phyloP scores from a whole-genome alignment of 1,140 invertebrate genomes.

The Drosophila obscura region DNA sequence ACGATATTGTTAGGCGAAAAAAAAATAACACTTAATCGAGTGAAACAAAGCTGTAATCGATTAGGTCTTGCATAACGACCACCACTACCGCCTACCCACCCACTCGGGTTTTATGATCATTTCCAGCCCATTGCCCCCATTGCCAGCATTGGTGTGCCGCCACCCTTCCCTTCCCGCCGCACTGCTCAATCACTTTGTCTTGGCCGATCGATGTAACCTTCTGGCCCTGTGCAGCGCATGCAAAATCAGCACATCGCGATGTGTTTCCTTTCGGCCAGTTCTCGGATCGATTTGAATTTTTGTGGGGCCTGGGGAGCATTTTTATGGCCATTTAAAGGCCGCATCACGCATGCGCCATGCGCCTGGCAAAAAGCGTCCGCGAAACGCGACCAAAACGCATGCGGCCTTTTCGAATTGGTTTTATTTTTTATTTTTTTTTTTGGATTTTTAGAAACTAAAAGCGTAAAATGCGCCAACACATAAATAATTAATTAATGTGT shows the following conservation, averaged over 20 bases:
- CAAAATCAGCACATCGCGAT: slow-evolving; percentile 53
- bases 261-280: slow-evolving; percentile 45
- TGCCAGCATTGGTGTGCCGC: neutral
- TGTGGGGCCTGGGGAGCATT: slow-evolving; percentile 41
- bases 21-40: neutral
- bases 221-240: slow-evolving; percentile 68
- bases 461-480: slow-evolving; percentile 62
- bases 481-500: slow-evolving; percentile 67
- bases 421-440: slow-evolving; percentile 16
- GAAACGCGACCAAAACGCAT: slow-evolving; percentile 63
- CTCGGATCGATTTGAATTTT: slow-evolving; percentile 25
- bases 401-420: slow-evolving; percentile 42
- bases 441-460: slow-evolving; percentile 62
- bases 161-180: neutral
- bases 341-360: slow-evolving; percentile 67
- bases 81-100: neutral
- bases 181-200: neutral
- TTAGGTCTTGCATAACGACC: slow-evolving; percentile 60
- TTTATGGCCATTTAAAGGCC: slow-evolving; percentile 64
- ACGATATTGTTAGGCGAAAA: slow-evolving; percentile 27
- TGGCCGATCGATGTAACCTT: slow-evolving; percentile 58
- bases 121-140: no score
- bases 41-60: slow-evolving; percentile 43
- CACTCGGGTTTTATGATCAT: no score
- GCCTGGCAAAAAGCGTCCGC: slow-evolving; percentile 29